Evolutionary conservation across 2,113 vertebrate species (phyloP), one percentile per base, ranked within the genome.

Genomic region (Machaerirhynchus nigripectus): DNA sequence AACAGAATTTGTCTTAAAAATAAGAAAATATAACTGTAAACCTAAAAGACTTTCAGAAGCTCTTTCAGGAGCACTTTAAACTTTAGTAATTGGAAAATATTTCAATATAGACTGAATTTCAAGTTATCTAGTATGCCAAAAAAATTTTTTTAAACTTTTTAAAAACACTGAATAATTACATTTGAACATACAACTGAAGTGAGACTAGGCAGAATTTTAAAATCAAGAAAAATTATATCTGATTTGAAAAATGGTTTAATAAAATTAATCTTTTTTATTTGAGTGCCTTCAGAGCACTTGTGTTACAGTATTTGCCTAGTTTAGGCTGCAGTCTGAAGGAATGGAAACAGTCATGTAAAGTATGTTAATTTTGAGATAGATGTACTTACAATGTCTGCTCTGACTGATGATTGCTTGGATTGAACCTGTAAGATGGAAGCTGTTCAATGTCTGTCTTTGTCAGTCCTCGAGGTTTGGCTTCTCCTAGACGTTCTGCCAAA

Each of bases 361-460:
- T 71, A 53, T 88, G 65, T 49, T 49, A 89, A 77, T 55, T 86
- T 16, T 70, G 50, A 93, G 49, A 74, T 70, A 71, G 67, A 84
- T 70, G 42, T 53, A 98, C 99, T 98, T 97, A 99, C 99, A 99
- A 96, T 77, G 99, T 99, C 98, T 99, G 99, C 92, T 99, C 99
- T 61, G 99, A 99, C 86, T 99, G 99, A 96, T 99, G 99, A 98
- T 99, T 99, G 97, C 99, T 99, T 97, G 99, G 98, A 96, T 99
- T 99, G 97, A 99, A 99, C 89, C 98, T 98, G 53, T 99, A 99
- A 30, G 99, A 99, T 68, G 99, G 99, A 96, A 99, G 99, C 90
- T 99, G 99, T 95, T 99, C 99, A 71, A 99, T 99, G 79, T 99
- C 99, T 39, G 98, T 99, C 97, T 99, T 99, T 57, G 98, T 99